phyloP scores from a whole-genome alignment of 2,113 vertebrate species.

The Larimichthys polyactis region DNA sequence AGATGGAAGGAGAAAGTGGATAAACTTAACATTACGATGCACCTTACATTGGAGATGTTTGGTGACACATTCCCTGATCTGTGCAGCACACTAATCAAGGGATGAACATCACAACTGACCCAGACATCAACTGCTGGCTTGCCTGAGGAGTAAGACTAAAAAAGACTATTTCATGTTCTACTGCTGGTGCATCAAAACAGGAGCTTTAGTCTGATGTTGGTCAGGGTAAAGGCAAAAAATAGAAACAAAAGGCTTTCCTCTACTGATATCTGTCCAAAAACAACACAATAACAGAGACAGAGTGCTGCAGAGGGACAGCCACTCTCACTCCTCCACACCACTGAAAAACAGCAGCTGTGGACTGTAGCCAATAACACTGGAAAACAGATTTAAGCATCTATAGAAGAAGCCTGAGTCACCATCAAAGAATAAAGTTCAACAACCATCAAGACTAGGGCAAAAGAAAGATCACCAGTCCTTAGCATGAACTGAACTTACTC shows the following conservation, averaged over 20 bases:
- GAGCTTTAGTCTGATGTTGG: slow-evolving; percentile 8
- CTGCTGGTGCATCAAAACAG: neutral
- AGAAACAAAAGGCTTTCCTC: slow-evolving; percentile 20
- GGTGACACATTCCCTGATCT: neutral
- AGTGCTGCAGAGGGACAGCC: slow-evolving; percentile 30
- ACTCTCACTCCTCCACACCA: slow-evolving; percentile 31
- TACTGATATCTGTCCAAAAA: slow-evolving; percentile 19
- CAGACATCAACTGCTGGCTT: neutral
- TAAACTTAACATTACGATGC: neutral
- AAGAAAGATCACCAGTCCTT: neutral
- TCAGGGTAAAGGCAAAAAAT: slow-evolving; percentile 8
- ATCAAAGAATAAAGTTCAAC: slow-evolving; percentile 34
- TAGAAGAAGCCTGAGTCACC: slow-evolving; percentile 10
- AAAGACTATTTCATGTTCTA: neutral
- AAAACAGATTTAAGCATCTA: slow-evolving; percentile 29
- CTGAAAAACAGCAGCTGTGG: slow-evolving; percentile 35
- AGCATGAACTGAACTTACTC: neutral
- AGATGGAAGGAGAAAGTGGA: neutral
- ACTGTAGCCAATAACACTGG: slow-evolving; percentile 47
- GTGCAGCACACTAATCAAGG: neutral
- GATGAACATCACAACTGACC: neutral
- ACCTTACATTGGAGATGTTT: neutral
- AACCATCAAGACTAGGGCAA: neutral
- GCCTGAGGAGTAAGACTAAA: neutral
- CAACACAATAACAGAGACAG: slow-evolving; percentile 12